A percentile compares a stretch with the other conserved stretches of the same genome.
Conservation (phyloP, 2,888 invertebrate species). For the Archips crataeganus region DNA sequence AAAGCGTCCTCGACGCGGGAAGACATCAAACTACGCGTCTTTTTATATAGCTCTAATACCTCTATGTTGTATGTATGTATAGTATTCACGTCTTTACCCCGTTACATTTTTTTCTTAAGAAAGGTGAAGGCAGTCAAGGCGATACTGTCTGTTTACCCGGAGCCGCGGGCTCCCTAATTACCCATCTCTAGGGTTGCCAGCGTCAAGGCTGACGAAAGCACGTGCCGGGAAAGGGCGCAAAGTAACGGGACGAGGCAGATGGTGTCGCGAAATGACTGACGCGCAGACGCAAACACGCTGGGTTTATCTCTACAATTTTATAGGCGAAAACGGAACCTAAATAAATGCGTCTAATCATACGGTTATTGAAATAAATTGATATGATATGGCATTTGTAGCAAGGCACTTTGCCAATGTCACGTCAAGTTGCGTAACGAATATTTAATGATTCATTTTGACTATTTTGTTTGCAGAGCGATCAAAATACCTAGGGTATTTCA, state of each 20-base stretch:
- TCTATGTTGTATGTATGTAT: too few species aligned
- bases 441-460: too few species aligned
- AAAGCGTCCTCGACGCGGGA: too few species aligned
- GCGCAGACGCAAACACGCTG: not conserved
- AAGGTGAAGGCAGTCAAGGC: not conserved
- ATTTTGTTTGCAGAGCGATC: too few species aligned
- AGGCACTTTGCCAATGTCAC: too few species aligned
- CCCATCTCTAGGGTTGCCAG: conserved; percentile 7
- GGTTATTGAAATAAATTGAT: not conserved
- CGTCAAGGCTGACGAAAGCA: conserved; percentile 14
- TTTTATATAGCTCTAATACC: not conserved
- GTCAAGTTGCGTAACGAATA: too few species aligned
- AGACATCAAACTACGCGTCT: too few species aligned
- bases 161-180: not conserved
- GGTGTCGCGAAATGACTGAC: conserved; percentile 23
- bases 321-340: not conserved
- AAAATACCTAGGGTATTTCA: too few species aligned
- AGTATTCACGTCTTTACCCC: not conserved
- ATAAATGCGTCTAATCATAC: not conserved
- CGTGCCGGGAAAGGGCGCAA: conserved; percentile 25
- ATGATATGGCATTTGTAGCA: too few species aligned
- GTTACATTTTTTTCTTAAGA: not conserved
- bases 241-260: conserved; percentile 40
- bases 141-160: not conserved
- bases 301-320: not conserved